Evolutionary conservation across 2,888 invertebrate species (phyloP), one percentile per base, ranked within the genome.

Genomic region (Euzophera pinguis): DNA sequence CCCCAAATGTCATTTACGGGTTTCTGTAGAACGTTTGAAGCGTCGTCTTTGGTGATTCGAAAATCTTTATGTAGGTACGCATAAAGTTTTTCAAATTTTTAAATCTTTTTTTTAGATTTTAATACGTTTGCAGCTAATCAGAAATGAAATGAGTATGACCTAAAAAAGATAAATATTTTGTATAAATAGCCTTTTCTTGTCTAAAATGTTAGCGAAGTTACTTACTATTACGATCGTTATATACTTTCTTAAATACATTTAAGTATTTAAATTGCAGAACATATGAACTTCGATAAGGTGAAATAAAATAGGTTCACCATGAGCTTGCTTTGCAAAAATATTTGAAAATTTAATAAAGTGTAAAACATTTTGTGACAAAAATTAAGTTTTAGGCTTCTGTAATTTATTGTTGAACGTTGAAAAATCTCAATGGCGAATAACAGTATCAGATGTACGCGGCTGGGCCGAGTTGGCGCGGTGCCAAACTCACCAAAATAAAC

Each of bases 401-500:
- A 42, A 48, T 41, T 54, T 52, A 52, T 43, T 49, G 55, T 38
- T 32, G 22, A 38, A 35, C 34, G 47, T 41, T 22, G 55, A 34
- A 52, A 50, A 50, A 52, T 43, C 39, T 41, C 47, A 17, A 41
- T 47, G 22, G 41, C 13, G 35, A 35, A 22, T 22, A 37, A 37
- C 12, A 17, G 39, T 10, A 17, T n/a, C 42, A 38, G 17, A 47
- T 16, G 45, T 10, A 16, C 12, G 52, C 54, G 54, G 53, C 53
- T 56, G 58, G 53, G 35, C 35, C 52, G 22, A 32, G 52, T 56
- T 64, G 67, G 62, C 61, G 22, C 45, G 34, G 22, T 55, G 68
- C 69, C 70, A 70, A 53, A 54, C 45, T 60, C 55, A 52, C 51
- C 50, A 45, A 51, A 61, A 62, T 39, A 16, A 39, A 16, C 16